Evolutionary conservation across 2,113 vertebrate species (phyloP).

Genomic region (Apistogramma diplotaenia): DNA sequence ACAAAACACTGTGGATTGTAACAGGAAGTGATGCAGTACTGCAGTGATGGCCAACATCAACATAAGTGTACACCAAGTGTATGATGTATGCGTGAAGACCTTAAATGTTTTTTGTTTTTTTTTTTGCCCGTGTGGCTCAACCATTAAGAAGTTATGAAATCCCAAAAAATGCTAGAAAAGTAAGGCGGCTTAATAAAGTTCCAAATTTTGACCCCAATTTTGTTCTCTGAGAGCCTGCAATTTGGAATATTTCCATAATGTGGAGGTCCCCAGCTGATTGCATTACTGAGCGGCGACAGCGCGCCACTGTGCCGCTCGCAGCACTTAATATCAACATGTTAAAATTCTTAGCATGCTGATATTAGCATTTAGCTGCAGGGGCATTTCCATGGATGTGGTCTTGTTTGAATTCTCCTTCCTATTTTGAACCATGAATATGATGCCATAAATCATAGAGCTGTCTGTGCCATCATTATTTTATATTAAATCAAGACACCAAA

Average conservation of each 20-base stretch:
- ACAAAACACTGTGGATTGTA: no score
- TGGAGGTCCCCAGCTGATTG: neutral
- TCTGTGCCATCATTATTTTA: neutral
- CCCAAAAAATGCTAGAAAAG: neutral
- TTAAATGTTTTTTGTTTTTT: neutral
- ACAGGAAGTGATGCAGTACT: no score
- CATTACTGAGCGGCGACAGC: neutral
- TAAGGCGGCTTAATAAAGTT: neutral
- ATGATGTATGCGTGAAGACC: neutral
- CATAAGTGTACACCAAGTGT: no score
- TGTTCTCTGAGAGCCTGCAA: neutral
- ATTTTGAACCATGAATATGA: neutral
- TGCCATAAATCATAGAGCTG: neutral
- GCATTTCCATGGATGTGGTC: neutral
- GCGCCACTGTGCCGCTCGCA: neutral
- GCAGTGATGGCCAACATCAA: no score
- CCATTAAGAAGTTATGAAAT: neutral
- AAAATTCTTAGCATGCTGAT: neutral
- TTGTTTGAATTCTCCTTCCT: neutral
- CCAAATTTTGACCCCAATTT: rapidly evolving
- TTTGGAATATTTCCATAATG: neutral
- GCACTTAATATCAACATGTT: neutral
- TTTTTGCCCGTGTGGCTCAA: neutral
- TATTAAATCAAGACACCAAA: neutral
- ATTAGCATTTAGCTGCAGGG: neutral